Percentiles rank a stretch among this genome's conserved stretches.
These are phyloP conservation scores for Nothocercus nigrocapillus DNA, from an alignment of 2,113 vertebrate species.

Conservation along the genomic window DNA sequence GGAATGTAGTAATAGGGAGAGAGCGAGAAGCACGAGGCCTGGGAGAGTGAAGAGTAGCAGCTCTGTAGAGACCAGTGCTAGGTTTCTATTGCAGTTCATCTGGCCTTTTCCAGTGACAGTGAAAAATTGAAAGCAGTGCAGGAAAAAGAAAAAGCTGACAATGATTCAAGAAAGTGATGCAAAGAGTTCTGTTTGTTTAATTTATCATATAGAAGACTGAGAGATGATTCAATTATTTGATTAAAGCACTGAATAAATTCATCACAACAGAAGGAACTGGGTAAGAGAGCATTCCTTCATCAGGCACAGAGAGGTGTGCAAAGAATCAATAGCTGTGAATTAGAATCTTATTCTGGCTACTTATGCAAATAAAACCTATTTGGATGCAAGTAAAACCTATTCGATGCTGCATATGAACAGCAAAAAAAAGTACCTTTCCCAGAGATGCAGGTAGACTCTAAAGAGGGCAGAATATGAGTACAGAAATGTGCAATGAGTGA, in stretches of 20 bases:
- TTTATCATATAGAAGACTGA: neutral
- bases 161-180: neutral
- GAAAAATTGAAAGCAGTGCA: neutral
- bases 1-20: neutral
- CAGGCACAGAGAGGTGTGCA: neutral
- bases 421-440: neutral
- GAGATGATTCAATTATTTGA: constrained; percentile 44
- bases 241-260: constrained; percentile 16
- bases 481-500: neutral
- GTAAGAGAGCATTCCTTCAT: constrained; percentile 35
- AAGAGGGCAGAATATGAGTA: neutral
- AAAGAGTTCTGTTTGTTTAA: neutral
- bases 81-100: neutral
- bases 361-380: constrained; percentile 19
- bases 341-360: neutral
- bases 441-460: neutral
- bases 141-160: neutral
- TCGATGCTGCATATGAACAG: neutral
- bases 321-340: constrained; percentile 38
- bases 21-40: neutral
- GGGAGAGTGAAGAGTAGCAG: neutral
- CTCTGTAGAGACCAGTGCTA: neutral
- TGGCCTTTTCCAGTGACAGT: neutral
- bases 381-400: constrained; percentile 7
- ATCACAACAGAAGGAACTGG: neutral